Evolutionary conservation across 2,888 invertebrate genomes (phyloP).

Genomic region (Hoplodrina ambigua): DNA sequence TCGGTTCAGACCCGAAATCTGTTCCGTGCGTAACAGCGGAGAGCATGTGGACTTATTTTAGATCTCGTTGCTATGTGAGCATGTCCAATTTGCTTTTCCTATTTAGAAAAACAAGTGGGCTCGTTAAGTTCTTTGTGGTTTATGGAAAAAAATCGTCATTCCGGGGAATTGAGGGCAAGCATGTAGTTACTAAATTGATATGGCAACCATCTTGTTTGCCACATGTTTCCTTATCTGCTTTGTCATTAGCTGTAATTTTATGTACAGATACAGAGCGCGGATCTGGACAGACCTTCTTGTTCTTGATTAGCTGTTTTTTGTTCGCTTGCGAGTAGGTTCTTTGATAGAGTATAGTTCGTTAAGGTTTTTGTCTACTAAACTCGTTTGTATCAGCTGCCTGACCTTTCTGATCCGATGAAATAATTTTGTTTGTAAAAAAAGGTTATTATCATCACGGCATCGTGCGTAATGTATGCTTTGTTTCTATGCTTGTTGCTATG

Average conservation of each 20-base stretch:
- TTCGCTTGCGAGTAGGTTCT: constrained; percentile 16
- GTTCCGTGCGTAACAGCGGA: constrained; percentile 18
- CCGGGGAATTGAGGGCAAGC: constrained; percentile 38
- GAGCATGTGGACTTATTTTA: constrained; percentile 60
- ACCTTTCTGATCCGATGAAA: constrained; percentile 44
- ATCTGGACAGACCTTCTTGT: constrained; percentile 7
- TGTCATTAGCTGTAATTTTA: constrained; percentile 32
- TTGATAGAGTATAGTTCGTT: constrained; percentile 28
- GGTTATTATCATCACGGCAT: constrained; percentile 23
- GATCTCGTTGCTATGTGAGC: constrained; percentile 65
- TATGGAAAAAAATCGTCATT: constrained; percentile 50
- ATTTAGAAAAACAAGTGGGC: constrained; percentile 65
- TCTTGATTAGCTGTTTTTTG: constrained; percentile 40
- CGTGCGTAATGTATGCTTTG: neutral
- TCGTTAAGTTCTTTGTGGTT: constrained; percentile 57
- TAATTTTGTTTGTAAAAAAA: constrained; percentile 24
- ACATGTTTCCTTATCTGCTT: constrained; percentile 34
- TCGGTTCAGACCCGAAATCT: constrained; percentile 18
- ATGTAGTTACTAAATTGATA: constrained; percentile 43
- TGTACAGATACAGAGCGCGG: neutral
- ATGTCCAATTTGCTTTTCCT: constrained; percentile 65
- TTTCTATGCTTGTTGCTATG: neutral
- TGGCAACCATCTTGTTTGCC: constrained; percentile 41
- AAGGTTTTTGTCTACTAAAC: constrained; percentile 48
- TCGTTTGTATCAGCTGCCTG: constrained; percentile 38